Base-by-base conservation (phyloP, 2,113 vertebrate genomes). In the Amblyopsis rosae region DNA sequence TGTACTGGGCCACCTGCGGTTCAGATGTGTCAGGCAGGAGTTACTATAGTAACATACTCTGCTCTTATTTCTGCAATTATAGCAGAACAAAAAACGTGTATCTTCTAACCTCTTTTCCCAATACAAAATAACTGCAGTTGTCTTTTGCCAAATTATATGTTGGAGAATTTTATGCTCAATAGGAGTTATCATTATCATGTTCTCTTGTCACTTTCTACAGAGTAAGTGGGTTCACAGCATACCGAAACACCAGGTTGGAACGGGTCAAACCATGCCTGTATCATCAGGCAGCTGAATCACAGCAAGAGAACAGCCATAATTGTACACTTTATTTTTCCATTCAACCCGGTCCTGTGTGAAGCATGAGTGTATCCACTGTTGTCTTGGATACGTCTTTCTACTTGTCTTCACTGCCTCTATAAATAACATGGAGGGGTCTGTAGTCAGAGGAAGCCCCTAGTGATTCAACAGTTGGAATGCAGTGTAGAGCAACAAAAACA, bases 381-480 rank as follows among this genome's bases (percentile, higher is more conserved):
- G 85, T 88, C 82, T 84, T 82, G 87, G 88, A 88, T 86, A 89
- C 89, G 65, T 87, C 81, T 86, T 87, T 77, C 74, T 70, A 67
- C 79, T 87, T 86, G 70, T 87, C 78, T 86, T 89, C 79, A 77
- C 77, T 73, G 77, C 73, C 65, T 82, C 89, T 90, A 90, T 76
- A 88, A 89, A 90, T 91, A 90, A 85, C 79, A n/a, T 62, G 7
- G 65, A 81, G 66, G 78, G 81, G 41, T 65, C 66, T 87, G 84
- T 80, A 86, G 82, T 86, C 75, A 72, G 79, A 90, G 90, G 83
- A 83, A 88, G 87, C 82, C 82, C 83, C 82, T 67, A 62, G 72
- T 87, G 89, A 87, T 80, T 88, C 88, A 90, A 90, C 85, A 80
- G 70, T 87, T 83, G 81, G 85, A 85, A 79, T 62, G 77, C 69